Percentiles rank a stretch among this genome's conserved stretches.
These are phyloP conservation scores for Lamellibrachia luymesi DNA, from an alignment of 1,140 invertebrate species.

Conservation along the genomic window DNA sequence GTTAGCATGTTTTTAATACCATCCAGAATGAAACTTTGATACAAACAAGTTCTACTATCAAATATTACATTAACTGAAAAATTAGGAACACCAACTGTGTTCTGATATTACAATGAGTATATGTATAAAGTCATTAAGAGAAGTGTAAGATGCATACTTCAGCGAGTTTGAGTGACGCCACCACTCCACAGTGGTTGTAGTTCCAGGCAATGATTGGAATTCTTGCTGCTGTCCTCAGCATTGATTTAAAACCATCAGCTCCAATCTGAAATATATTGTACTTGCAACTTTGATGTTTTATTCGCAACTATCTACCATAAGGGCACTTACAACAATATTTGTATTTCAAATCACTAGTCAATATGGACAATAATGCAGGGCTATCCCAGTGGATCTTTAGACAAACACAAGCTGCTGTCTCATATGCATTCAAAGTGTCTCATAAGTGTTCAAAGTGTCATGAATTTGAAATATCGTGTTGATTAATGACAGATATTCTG, in stretches of 20 bases:
- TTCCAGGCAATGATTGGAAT: slow-evolving; percentile 76
- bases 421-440: no score
- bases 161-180: slow-evolving; percentile 80
- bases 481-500: no score
- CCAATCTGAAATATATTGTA: slow-evolving; percentile 67
- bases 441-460: no score
- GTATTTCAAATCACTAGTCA: no score
- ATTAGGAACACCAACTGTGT: background rate
- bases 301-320: background rate
- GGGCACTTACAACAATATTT: background rate
- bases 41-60: background rate
- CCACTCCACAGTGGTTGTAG: slow-evolving; percentile 87
- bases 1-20: background rate
- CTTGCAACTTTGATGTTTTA: background rate
- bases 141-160: slow-evolving; percentile 60
- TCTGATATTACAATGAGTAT: background rate
- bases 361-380: no score
- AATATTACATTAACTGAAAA: background rate
- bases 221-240: slow-evolving; percentile 76
- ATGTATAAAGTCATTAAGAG: background rate
- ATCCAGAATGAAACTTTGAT: background rate
- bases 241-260: slow-evolving; percentile 88
- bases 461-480: no score
- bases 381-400: no score
- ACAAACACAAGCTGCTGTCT: no score